A percentile compares a stretch with the other conserved stretches of the same genome.
Evolutionary conservation across 2,888 invertebrate genomes (phyloP).

Genomic region (Griposia aprilina): DNA sequence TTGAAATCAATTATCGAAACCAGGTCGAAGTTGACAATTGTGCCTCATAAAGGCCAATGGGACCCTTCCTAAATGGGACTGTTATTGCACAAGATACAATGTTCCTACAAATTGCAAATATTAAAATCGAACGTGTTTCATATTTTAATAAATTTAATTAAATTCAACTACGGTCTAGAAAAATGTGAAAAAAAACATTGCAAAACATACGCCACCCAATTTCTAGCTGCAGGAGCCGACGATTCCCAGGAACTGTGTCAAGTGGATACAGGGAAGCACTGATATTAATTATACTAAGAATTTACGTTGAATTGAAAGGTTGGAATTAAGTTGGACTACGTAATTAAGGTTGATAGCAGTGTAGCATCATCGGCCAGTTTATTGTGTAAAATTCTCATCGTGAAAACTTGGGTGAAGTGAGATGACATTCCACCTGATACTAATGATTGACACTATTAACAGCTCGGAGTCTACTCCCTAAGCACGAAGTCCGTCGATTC

Average conservation of each 20-base stretch:
- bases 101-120: not conserved
- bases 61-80: not conserved
- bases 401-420: not conserved
- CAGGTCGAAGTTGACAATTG: no score
- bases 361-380: not conserved
- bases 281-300: constrained; percentile 27
- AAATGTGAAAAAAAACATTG: not conserved
- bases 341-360: constrained; percentile 6
- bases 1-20: not conserved
- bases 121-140: not conserved
- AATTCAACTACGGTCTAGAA: no score
- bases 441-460: no score
- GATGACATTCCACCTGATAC: no score
- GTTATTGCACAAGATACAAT: not conserved
- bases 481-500: no score
- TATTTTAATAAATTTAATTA: not conserved
- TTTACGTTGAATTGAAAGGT: not conserved
- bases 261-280: constrained; percentile 29
- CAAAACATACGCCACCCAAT: not conserved
- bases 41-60: not conserved
- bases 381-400: not conserved
- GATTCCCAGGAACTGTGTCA: constrained; percentile 34
- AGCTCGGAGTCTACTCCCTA: no score
- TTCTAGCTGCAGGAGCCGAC: not conserved
- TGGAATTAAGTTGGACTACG: not conserved